Evolutionary conservation across 2,888 invertebrate species (phyloP), one percentile per base, ranked within the genome.

Genomic region (Craniophora ligustri): DNA sequence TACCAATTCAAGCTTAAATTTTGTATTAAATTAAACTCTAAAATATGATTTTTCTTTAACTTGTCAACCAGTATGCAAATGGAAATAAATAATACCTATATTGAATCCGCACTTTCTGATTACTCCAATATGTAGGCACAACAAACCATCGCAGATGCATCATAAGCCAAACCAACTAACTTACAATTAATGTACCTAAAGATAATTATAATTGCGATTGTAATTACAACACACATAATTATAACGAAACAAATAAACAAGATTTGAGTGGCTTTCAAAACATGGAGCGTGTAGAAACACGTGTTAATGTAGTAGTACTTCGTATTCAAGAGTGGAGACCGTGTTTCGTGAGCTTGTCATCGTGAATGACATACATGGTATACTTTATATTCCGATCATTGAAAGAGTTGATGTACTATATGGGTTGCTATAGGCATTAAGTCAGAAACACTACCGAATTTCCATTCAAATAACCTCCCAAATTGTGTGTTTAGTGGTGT

Each of bases 171-270:
- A 36, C 19, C 10, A 40, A 36, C 36, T 55, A 51, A 42, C 34
- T 55, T 5, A 40, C 39, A 51, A 59, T 67, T 55, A 56, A 46
- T 28, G 8, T 31, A n/a, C n/a, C n/a, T n/a, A 30, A 26, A 41
- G 32, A 59, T 64, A 49, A 53, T 44, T 58, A 51, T 39, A 51
- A 64, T 46, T 21, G n/a, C 3, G 38, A n/a, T 42, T 56, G 40
- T 32, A 65, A 65, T 65, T n/a, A n/a, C n/a, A n/a, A n/a, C n/a
- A 28, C 34, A 46, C 36, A 49, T 48, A 42, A 67, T 61, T 49
- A 32, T 42, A 67, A 67, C 46, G 55, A 61, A 61, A 56, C 45
- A 60, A 66, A 66, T 61, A 67, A 65, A 49, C 30, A 23, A 38
- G 42, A 49, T 41, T 60, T 30, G 19, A 55, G 49, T 49, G 55